phyloP scores from a whole-genome alignment of 2,113 vertebrate genomes.

The Melanerpes aurifrons region DNA sequence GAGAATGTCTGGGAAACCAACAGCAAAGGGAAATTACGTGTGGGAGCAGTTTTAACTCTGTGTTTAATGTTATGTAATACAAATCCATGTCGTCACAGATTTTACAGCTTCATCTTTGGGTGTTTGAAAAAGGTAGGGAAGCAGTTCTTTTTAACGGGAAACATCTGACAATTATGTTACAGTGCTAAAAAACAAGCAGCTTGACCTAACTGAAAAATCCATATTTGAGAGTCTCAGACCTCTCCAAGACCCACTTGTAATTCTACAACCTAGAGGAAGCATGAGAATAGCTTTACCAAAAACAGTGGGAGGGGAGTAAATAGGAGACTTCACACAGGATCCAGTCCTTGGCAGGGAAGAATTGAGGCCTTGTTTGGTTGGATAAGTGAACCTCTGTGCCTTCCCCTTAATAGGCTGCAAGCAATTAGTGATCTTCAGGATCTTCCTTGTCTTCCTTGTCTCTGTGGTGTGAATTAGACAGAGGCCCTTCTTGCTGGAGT shows the following conservation, averaged over 20 bases:
- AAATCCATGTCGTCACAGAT: neutral
- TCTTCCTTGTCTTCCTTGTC: neutral
- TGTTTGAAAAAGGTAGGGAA: neutral
- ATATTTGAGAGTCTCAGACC: neutral
- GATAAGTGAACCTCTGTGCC: neutral
- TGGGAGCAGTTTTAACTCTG: neutral
- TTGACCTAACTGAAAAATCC: neutral
- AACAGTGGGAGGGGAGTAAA: neutral
- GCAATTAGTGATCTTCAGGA: neutral
- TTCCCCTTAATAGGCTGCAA: neutral
- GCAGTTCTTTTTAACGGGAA: conserved; percentile 13
- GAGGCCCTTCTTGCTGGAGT: neutral
- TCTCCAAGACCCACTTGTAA: neutral
- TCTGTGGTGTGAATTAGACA: neutral
- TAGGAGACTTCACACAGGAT: neutral
- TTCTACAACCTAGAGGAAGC: neutral
- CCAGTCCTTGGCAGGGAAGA: neutral
- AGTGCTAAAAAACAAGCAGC: neutral
- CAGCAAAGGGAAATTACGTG: neutral
- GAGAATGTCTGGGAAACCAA: neutral
- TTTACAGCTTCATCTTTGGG: neutral
- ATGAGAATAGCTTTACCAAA: neutral
- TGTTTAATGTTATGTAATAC: neutral
- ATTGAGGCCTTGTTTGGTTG: neutral
- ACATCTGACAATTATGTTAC: neutral